Evolutionary conservation across 1,140 invertebrate genomes (phyloP).

Genomic region (Propsilocerus akamusi): DNA sequence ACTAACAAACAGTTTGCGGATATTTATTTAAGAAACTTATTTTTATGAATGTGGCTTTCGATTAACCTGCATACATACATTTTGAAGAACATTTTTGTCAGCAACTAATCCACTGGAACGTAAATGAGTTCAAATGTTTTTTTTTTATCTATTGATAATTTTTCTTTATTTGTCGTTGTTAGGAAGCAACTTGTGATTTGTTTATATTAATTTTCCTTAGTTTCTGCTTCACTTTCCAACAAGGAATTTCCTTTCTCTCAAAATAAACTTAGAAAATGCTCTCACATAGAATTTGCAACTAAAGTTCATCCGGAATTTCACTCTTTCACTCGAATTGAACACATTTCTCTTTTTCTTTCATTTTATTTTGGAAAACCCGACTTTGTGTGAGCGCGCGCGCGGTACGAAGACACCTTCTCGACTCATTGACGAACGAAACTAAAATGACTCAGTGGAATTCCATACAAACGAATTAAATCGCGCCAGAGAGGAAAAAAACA

Average conservation of each 20-base stretch:
- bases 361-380: neutral
- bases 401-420: neutral
- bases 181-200: neutral
- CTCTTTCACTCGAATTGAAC: neutral
- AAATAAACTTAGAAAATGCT: no score
- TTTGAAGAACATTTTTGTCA: neutral
- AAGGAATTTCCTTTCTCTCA: no score
- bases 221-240: neutral
- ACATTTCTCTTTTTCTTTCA: constrained; percentile 1
- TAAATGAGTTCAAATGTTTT: neutral
- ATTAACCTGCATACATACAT: neutral
- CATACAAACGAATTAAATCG: no score
- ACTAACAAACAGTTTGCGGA: no score
- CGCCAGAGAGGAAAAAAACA: no score
- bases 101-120: neutral
- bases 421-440: neutral
- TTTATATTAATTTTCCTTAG: neutral
- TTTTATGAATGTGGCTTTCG: neutral
- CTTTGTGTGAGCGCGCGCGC: neutral
- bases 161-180: neutral
- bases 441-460: constrained; percentile 1
- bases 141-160: neutral
- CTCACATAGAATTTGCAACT: neutral
- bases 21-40: neutral
- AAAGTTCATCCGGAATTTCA: neutral